phyloP scores from a whole-genome alignment of 1,140 invertebrate species.

The Drosophila subpulchrella region DNA sequence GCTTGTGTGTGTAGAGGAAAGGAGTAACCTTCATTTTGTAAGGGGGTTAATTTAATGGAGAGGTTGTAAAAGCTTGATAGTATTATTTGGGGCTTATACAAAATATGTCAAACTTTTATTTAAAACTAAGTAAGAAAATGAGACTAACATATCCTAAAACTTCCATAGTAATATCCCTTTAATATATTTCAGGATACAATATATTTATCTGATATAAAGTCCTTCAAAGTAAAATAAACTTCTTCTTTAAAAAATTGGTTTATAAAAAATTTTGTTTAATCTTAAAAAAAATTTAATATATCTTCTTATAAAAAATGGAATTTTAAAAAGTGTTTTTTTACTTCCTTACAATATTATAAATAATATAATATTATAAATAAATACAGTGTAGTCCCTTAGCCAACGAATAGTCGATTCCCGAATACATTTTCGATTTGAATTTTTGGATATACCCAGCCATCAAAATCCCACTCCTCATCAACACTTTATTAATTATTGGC shows the following conservation, averaged over 20 bases:
- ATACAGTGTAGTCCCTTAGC: slow-evolving; percentile 13
- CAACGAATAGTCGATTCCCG: neutral
- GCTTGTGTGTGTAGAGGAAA: slow-evolving; percentile 1
- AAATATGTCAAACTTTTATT: neutral
- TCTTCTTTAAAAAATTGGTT: no score
- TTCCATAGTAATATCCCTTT: no score
- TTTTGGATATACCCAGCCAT: slow-evolving; percentile 1
- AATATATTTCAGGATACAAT: no score
- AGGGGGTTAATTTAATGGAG: neutral
- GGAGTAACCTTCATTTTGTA: neutral
- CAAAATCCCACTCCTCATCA: slow-evolving; percentile 28
- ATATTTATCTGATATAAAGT: no score
- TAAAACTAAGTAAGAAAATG: neutral
- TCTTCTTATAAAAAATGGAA: no score
- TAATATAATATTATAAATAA: neutral
- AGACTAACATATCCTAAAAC: no score
- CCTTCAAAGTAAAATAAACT: no score
- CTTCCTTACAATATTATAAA: no score
- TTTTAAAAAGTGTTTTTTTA: no score
- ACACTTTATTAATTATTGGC: slow-evolving; percentile 71
- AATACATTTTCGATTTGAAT: slow-evolving; percentile 39
- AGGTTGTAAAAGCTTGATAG: neutral
- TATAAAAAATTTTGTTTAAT: no score
- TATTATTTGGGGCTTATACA: neutral
- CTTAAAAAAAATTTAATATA: no score